Percentiles rank a stretch among this genome's conserved stretches.
These are phyloP conservation scores for Rhorus exstirpatorius DNA, from an alignment of 2,888 invertebrate species.

Conservation along the genomic window DNA sequence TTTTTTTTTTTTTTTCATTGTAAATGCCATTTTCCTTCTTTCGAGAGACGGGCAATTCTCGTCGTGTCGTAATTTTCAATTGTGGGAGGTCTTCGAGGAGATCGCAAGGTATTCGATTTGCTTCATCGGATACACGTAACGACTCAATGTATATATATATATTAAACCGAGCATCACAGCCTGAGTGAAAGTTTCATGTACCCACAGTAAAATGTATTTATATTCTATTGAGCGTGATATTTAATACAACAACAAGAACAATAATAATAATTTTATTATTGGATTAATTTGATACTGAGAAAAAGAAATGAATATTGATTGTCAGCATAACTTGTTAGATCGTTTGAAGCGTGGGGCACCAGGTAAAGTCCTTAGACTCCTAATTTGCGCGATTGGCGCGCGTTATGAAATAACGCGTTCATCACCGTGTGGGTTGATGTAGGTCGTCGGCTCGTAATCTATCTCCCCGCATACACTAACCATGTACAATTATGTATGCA, in stretches of 20 bases:
- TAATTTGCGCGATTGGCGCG: conserved; percentile 30
- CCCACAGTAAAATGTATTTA: not conserved
- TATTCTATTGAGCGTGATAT: not conserved
- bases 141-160: conserved; percentile 1
- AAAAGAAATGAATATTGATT: not conserved
- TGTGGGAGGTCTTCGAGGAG: conserved; percentile 33
- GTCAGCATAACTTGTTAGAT: not conserved
- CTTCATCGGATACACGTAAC: conserved; percentile 40
- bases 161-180: not conserved
- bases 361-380: conserved; percentile 57
- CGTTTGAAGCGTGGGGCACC: conserved; percentile 27
- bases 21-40: not conserved
- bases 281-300: not conserved
- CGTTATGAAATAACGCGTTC: conserved; percentile 31
- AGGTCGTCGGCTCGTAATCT: conserved; percentile 83
- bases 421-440: conserved; percentile 77
- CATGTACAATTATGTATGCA: not conserved
- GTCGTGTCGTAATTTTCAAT: conserved; percentile 20
- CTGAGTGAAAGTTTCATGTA: conserved; percentile 6
- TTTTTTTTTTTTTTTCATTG: too few species aligned
- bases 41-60: not conserved
- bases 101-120: conserved; percentile 28
- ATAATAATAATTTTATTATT: not conserved
- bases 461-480: conserved; percentile 76
- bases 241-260: not conserved